A percentile compares a stretch with the other conserved stretches of the same genome.
These are phyloP conservation scores for Hucho hucho DNA, from an alignment of 2,113 vertebrate species.

Conservation along the genomic window DNA sequence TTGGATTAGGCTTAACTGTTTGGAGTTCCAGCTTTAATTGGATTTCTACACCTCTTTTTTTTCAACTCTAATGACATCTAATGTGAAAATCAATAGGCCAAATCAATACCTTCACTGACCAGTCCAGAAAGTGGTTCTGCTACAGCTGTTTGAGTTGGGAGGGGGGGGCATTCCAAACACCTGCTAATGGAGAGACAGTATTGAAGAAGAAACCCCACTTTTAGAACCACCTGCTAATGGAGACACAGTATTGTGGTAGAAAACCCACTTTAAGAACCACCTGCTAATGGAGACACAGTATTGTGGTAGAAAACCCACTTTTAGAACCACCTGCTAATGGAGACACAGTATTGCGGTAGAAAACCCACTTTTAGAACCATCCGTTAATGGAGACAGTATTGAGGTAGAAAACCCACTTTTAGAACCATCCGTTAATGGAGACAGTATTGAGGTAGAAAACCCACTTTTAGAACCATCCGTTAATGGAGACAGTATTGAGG, in stretches of 20 bases:
- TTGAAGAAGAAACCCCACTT: too few relatives aligned
- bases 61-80: slow-evolving; percentile 48
- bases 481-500: too few relatives aligned
- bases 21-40: slow-evolving; percentile 71
- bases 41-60: slow-evolving; percentile 68
- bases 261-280: background rate
- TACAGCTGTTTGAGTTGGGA: slow-evolving; percentile 22
- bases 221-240: too few relatives aligned
- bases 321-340: too few relatives aligned
- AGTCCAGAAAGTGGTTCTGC: slow-evolving; percentile 40
- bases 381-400: slow-evolving; percentile 27
- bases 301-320: too few relatives aligned
- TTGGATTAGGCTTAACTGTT: slow-evolving; percentile 69
- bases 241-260: too few relatives aligned
- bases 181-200: slow-evolving; percentile 31
- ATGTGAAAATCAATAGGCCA: slow-evolving; percentile 74
- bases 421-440: too few relatives aligned
- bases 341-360: too few relatives aligned
- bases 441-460: too few relatives aligned
- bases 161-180: slow-evolving; percentile 36
- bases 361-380: slow-evolving; percentile 3
- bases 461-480: too few relatives aligned
- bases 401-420: too few relatives aligned
- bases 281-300: slow-evolving; percentile 31
- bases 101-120: slow-evolving; percentile 61